A percentile compares a stretch with the other conserved stretches of the same genome.
These are phyloP conservation scores for Lampris incognitus DNA, from an alignment of 2,113 vertebrate genomes.

Conservation along the genomic window DNA sequence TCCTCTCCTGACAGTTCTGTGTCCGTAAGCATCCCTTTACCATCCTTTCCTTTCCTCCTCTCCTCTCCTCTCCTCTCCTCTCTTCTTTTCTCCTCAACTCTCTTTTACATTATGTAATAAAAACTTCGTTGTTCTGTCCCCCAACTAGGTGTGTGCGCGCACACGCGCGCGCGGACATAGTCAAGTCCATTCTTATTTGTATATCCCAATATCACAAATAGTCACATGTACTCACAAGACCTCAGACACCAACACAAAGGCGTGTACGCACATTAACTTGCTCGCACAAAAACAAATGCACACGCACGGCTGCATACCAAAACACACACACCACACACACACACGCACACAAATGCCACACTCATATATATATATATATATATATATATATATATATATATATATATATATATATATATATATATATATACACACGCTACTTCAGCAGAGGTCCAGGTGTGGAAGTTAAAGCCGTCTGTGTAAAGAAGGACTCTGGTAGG, in stretches of 20 bases:
- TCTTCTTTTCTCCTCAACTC: constrained; percentile 41
- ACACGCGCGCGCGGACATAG: constrained; percentile 28
- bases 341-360: neutral
- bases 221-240: constrained; percentile 14
- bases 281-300: constrained; percentile 5
- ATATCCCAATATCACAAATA: neutral
- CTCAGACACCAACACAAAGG: neutral
- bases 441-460: constrained; percentile 26
- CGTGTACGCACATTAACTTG: neutral
- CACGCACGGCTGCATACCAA: constrained; percentile 9
- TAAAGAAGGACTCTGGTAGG: constrained; percentile 41
- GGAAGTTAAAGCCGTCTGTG: constrained; percentile 46
- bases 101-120: constrained; percentile 51
- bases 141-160: constrained; percentile 16
- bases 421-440: neutral
- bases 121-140: constrained; percentile 58
- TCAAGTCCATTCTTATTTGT: no score
- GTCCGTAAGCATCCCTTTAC: constrained; percentile 48
- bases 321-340: constrained; percentile 32
- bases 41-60: constrained; percentile 50
- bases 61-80: constrained; percentile 56
- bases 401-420: neutral
- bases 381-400: neutral
- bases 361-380: neutral
- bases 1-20: constrained; percentile 74